Percentiles rank a stretch among this genome's conserved stretches.
Conservation (phyloP, 2,113 vertebrate species). For the Bambusicola thoracicus region DNA sequence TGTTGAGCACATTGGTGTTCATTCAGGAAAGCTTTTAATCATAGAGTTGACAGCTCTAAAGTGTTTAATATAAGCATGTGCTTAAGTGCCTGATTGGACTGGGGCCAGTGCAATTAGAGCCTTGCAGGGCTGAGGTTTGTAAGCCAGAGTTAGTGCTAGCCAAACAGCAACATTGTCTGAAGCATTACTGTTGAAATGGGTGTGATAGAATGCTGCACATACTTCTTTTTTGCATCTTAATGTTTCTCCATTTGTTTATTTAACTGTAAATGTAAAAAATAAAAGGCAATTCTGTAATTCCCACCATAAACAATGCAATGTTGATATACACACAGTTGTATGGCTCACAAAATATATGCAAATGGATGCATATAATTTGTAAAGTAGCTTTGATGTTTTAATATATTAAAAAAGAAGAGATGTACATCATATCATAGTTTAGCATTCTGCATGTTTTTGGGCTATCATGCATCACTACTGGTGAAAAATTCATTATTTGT, state of each 20-base stretch:
- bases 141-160: not conserved
- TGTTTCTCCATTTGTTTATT: not conserved
- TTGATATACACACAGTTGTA: not conserved
- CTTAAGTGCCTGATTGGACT: constrained; percentile 45
- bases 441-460: not conserved
- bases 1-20: not conserved
- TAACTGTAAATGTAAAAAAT: not conserved
- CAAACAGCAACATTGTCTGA: not conserved
- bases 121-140: not conserved
- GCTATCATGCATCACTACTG: not conserved
- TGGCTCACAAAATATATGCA: not conserved
- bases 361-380: constrained; percentile 18
- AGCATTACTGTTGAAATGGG: not conserved
- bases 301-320: not conserved
- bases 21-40: constrained; percentile 51
- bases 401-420: not conserved
- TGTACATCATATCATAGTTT: not conserved
- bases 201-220: not conserved
- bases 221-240: not conserved
- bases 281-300: not conserved
- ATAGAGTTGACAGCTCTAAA: not conserved
- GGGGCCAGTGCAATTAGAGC: constrained; percentile 2
- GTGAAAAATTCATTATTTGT: not conserved
- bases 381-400: constrained; percentile 18
- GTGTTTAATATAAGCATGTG: not conserved